Percentiles rank a stretch among this genome's conserved stretches.
Evolutionary conservation across 2,888 invertebrate genomes (phyloP).

Genomic region (Ryuthela nishihirai): DNA sequence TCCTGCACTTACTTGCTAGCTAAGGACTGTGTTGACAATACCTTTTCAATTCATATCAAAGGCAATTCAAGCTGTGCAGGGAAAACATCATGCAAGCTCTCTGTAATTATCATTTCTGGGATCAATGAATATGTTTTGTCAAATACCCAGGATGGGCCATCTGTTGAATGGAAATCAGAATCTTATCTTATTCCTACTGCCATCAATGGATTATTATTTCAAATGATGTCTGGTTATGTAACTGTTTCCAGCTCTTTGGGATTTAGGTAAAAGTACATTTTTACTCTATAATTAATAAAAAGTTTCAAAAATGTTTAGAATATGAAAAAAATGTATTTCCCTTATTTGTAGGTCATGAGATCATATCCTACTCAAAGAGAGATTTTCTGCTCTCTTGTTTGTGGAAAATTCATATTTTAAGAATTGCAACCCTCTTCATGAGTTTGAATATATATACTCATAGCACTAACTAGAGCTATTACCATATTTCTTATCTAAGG

Average conservation of each 20-base stretch:
- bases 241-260: slow-evolving; percentile 63
- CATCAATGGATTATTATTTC: slow-evolving; percentile 67
- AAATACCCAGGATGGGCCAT: slow-evolving; percentile 52
- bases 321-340: no score
- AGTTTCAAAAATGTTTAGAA: not conserved
- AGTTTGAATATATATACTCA: no score
- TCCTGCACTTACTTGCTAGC: slow-evolving; percentile 68
- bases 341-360: no score
- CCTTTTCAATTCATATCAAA: slow-evolving; percentile 63
- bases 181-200: slow-evolving; percentile 67
- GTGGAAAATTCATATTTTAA: no score
- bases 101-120: slow-evolving; percentile 65
- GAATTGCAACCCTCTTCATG: no score
- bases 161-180: slow-evolving; percentile 57
- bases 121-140: slow-evolving; percentile 60
- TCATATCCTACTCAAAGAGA: no score
- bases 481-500: no score
- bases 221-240: slow-evolving; percentile 67
- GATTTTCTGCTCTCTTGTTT: no score
- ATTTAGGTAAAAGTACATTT: slow-evolving; percentile 14
- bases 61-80: slow-evolving; percentile 57
- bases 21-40: slow-evolving; percentile 65
- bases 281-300: not conserved
- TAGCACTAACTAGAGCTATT: no score
- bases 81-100: slow-evolving; percentile 54